Conservation (phyloP, 2,797 vertebrate genomes). For the Pangasius krempfi region DNA sequence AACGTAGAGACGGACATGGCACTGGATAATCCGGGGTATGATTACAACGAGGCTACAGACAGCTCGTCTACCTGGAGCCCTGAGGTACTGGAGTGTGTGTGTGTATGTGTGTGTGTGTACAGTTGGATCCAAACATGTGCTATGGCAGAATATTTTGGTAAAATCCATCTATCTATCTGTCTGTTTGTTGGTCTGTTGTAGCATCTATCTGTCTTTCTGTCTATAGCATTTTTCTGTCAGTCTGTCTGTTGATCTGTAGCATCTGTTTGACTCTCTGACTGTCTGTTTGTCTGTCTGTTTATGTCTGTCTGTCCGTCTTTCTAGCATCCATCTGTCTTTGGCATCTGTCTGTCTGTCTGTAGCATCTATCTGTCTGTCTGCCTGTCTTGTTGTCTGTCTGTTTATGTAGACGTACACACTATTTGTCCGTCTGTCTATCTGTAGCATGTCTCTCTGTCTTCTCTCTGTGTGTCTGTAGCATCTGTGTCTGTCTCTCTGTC, state of each 20-base stretch:
- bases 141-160: not conserved
- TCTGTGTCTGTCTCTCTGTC: not conserved
- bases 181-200: not conserved
- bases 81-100: constrained; percentile 72
- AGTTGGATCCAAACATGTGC: not conserved
- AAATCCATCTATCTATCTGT: not conserved
- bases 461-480: not conserved
- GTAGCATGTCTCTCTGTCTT: not conserved
- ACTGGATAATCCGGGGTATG: constrained; percentile 68
- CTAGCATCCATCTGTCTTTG: not conserved
- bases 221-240: not conserved
- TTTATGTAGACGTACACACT: too few species aligned
- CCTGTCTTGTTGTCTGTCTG: not conserved
- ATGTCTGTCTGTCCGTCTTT: not conserved
- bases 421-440: not conserved
- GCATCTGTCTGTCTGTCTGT: not conserved
- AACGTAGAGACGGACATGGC: constrained; percentile 70
- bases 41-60: constrained; percentile 79
- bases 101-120: not conserved
- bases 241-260: not conserved
- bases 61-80: constrained; percentile 85
- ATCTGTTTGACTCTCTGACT: not conserved
- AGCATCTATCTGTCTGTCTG: too few species aligned
- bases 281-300: not conserved
- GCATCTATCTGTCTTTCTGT: not conserved